Conservation (phyloP, 2,888 invertebrate species). For the Acholoe squamosa region DNA sequence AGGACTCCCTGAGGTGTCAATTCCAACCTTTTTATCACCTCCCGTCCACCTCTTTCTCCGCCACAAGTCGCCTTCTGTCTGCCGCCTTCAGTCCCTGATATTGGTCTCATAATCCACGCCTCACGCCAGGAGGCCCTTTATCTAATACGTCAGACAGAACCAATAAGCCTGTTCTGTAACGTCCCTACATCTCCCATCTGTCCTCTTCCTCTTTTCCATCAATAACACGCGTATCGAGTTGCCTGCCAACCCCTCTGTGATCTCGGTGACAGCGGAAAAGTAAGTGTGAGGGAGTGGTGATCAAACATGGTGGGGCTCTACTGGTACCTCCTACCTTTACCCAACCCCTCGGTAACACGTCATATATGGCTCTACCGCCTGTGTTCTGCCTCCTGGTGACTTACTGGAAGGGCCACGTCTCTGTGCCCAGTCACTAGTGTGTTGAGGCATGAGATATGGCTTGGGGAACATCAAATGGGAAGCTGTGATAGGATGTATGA, state of each 20-base stretch:
- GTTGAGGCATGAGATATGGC: no score
- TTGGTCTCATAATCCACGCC: background rate
- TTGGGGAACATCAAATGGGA: no score
- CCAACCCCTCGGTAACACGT: no score
- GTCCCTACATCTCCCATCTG: background rate
- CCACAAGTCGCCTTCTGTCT: background rate
- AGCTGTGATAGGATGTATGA: no score
- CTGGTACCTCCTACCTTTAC: no score
- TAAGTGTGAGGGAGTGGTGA: background rate
- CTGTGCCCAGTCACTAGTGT: no score
- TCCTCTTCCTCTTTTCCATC: background rate
- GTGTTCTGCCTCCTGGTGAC: no score
- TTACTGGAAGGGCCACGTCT: no score
- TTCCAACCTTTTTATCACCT: background rate
- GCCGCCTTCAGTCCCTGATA: background rate
- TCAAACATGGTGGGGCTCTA: background rate
- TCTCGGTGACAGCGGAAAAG: background rate
- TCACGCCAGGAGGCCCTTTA: background rate
- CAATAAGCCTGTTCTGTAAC: background rate
- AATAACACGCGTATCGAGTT: constrained; percentile 15
- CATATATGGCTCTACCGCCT: no score
- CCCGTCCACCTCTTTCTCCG: background rate
- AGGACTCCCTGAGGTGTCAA: no score
- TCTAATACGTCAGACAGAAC: background rate
- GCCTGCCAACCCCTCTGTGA: background rate